Conservation (phyloP, 1,140 invertebrate genomes). For the Anoplophora glabripennis region DNA sequence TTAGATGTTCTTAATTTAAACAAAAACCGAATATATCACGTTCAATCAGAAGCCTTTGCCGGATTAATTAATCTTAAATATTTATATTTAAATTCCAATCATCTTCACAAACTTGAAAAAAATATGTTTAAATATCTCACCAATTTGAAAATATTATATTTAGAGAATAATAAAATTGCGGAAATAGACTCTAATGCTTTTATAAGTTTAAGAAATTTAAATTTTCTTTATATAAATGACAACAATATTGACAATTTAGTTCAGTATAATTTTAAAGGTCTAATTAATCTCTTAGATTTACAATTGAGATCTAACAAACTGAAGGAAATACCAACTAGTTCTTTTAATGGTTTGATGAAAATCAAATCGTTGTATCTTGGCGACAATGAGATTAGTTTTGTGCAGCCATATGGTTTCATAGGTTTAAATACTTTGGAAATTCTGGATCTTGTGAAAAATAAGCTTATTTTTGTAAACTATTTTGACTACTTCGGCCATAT, state of each 20-base stretch:
- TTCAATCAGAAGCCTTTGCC: slow-evolving; percentile 40
- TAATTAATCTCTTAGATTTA: slow-evolving; percentile 41
- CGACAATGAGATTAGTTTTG: slow-evolving; percentile 32
- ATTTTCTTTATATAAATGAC: slow-evolving; percentile 43
- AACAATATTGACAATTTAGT: slow-evolving; percentile 40
- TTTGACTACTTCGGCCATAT: slow-evolving; percentile 35
- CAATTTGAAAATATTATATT: slow-evolving; percentile 40
- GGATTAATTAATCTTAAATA: slow-evolving; percentile 41
- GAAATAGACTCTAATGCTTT: slow-evolving; percentile 41
- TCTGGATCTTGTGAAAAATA: slow-evolving; percentile 39
- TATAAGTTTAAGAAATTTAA: slow-evolving; percentile 35
- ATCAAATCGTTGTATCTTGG: slow-evolving; percentile 39
- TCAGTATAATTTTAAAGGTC: slow-evolving; percentile 43
- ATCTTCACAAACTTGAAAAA: slow-evolving; percentile 34
- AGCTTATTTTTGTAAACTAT: slow-evolving; percentile 31
- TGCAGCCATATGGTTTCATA: slow-evolving; percentile 42
- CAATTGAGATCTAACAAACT: slow-evolving; percentile 42
- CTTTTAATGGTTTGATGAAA: slow-evolving; percentile 42
- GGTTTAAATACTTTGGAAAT: slow-evolving; percentile 38
- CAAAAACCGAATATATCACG: slow-evolving; percentile 34
- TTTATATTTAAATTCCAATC: slow-evolving; percentile 40
- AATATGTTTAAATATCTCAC: slow-evolving; percentile 35
- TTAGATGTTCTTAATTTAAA: slow-evolving; percentile 42
- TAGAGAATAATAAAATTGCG: slow-evolving; percentile 39
- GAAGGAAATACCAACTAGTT: slow-evolving; percentile 41